Conservation (phyloP, 1,140 invertebrate genomes). For the Homarus americanus region DNA sequence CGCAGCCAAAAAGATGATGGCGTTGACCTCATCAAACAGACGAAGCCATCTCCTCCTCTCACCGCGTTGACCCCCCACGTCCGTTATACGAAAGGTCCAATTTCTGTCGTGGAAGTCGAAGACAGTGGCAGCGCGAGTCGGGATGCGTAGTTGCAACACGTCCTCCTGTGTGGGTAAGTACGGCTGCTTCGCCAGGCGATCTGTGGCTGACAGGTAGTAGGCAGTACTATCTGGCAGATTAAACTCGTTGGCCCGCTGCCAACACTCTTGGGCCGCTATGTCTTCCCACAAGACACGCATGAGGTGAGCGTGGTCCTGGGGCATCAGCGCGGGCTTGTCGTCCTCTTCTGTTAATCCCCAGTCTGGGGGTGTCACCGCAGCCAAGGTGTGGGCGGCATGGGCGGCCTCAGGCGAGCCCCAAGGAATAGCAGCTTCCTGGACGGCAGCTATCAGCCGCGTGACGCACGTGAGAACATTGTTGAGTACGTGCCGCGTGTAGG, state of each 20-base stretch:
- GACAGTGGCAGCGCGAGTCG: slow-evolving; percentile 66
- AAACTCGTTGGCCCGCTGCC: slow-evolving; percentile 80
- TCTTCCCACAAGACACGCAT: slow-evolving; percentile 79
- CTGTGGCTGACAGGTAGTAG: slow-evolving; percentile 70
- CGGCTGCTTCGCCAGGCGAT: slow-evolving; percentile 62
- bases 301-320: slow-evolving; percentile 68
- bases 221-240: slow-evolving; percentile 78
- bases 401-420: slow-evolving; percentile 69
- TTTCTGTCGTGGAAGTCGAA: slow-evolving; percentile 74
- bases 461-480: slow-evolving; percentile 71
- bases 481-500: slow-evolving; percentile 73
- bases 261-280: slow-evolving; percentile 80
- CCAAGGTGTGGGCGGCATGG: slow-evolving; percentile 62
- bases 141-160: slow-evolving; percentile 74
- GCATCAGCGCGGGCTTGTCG: slow-evolving; percentile 51
- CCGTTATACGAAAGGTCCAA: slow-evolving; percentile 76
- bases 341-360: slow-evolving; percentile 71
- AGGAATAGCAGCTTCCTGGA: slow-evolving; percentile 61
- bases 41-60: slow-evolving; percentile 82
- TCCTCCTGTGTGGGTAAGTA: slow-evolving; percentile 75
- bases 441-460: slow-evolving; percentile 55
- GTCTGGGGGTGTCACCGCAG: slow-evolving; percentile 42
- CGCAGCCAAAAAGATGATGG: slow-evolving; percentile 79
- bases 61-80: slow-evolving; percentile 80
- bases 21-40: slow-evolving; percentile 80